A percentile compares a stretch with the other conserved stretches of the same genome.
phyloP scores from a whole-genome alignment of 1,140 invertebrate species.

The Drosophila paulistorum region DNA sequence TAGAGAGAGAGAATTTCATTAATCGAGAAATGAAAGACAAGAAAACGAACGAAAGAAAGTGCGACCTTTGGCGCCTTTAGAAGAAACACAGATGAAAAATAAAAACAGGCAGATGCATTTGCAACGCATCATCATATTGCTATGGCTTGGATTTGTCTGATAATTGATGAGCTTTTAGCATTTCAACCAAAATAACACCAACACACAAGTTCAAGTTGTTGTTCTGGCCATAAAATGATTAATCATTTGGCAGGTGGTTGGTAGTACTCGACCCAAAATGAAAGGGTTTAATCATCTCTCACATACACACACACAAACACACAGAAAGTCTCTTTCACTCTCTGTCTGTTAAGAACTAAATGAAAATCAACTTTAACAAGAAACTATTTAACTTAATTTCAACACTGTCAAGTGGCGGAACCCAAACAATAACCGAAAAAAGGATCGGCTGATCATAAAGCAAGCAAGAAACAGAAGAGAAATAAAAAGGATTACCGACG shows the following conservation, averaged over 20 bases:
- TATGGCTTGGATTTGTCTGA: constrained; percentile 27
- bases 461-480: constrained; percentile 21
- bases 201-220: constrained; percentile 8
- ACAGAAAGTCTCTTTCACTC: background rate
- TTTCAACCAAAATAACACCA: constrained; percentile 56
- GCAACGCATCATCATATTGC: constrained; percentile 20
- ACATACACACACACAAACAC: too few relatives aligned
- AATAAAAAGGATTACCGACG: constrained; percentile 64
- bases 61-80: constrained; percentile 73
- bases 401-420: constrained; percentile 74
- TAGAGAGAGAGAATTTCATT: constrained; percentile 53
- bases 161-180: constrained; percentile 82
- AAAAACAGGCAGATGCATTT: constrained; percentile 64
- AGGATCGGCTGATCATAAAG: constrained; percentile 36
- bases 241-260: constrained; percentile 78
- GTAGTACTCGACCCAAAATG: constrained; percentile 23
- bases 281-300: constrained; percentile 34
- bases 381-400: constrained; percentile 80
- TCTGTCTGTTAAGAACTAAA: constrained; percentile 10
- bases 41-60: constrained; percentile 48
- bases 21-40: constrained; percentile 46
- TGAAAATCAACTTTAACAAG: constrained; percentile 69
- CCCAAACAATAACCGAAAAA: constrained; percentile 32
- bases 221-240: constrained; percentile 65
- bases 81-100: constrained; percentile 9